A percentile compares a stretch with the other conserved stretches of the same genome.
These are phyloP conservation scores for Rhinophrynus dorsalis DNA, from an alignment of 2,797 vertebrate species.

Conservation along the genomic window DNA sequence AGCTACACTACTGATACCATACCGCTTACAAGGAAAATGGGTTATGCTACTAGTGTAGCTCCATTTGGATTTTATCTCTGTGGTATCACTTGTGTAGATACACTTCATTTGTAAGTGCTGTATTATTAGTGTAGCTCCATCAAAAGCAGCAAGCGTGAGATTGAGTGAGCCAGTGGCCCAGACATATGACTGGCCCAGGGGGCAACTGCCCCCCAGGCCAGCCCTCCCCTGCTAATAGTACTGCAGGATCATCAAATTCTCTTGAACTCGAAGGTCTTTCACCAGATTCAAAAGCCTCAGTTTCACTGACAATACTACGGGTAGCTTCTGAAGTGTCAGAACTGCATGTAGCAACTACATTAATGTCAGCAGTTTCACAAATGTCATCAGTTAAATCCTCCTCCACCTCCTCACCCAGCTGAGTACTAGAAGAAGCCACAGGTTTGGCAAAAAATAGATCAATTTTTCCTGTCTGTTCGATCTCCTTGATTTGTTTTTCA, in stretches of 20 bases:
- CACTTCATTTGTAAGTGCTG: too few species aligned
- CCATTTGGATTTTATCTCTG: too few species aligned
- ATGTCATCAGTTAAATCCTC: not conserved
- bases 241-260: not conserved
- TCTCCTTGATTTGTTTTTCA: not conserved
- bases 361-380: slow-evolving; percentile 2
- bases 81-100: too few species aligned
- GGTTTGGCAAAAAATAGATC: not conserved
- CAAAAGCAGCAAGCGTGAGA: too few species aligned
- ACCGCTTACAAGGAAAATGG: too few species aligned
- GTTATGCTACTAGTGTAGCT: too few species aligned
- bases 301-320: not conserved
- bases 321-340: not conserved
- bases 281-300: not conserved
- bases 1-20: too few species aligned
- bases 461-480: not conserved
- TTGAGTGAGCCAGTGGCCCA: too few species aligned
- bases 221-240: too few species aligned
- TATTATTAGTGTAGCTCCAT: too few species aligned
- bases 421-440: not conserved
- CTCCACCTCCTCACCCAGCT: not conserved
- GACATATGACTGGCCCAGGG: too few species aligned
- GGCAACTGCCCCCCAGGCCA: too few species aligned
- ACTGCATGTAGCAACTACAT: not conserved
- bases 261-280: not conserved